A percentile compares a stretch with the other conserved stretches of the same genome.
phyloP scores from a whole-genome alignment of 1,140 invertebrate genomes.

The Argopecten irradians region DNA sequence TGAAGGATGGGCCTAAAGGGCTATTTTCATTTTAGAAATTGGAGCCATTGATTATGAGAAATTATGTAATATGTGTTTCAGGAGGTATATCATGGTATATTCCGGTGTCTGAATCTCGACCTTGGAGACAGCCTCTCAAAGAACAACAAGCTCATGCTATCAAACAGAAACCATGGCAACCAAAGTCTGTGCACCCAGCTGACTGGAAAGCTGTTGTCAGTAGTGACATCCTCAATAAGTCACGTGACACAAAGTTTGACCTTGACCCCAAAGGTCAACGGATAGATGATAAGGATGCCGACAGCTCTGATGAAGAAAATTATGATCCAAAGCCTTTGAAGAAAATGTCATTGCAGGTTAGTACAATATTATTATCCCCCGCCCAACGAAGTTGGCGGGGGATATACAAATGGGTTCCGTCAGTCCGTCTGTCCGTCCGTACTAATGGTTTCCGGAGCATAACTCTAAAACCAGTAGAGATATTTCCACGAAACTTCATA shows the following conservation, averaged over 20 bases:
- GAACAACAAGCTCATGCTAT: constrained; percentile 63
- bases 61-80: constrained; percentile 24
- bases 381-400: no score
- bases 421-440: no score
- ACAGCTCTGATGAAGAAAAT: constrained; percentile 55
- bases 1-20: neutral
- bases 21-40: neutral
- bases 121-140: constrained; percentile 66
- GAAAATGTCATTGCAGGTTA: constrained; percentile 61
- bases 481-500: no score
- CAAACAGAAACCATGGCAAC: constrained; percentile 54
- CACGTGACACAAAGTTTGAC: constrained; percentile 57
- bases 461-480: no score
- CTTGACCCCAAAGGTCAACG: constrained; percentile 56
- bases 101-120: constrained; percentile 55
- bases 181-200: constrained; percentile 48
- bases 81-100: constrained; percentile 66
- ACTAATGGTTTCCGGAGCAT: no score
- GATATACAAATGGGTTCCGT: no score
- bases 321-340: constrained; percentile 43
- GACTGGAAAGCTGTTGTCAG: constrained; percentile 55
- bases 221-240: constrained; percentile 55
- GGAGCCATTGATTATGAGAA: neutral
- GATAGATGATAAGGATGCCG: constrained; percentile 44
- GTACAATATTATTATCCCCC: no score